These are phyloP conservation scores for Seira musarum DNA, from an alignment of 2,888 invertebrate species.

Conservation along the genomic window DNA sequence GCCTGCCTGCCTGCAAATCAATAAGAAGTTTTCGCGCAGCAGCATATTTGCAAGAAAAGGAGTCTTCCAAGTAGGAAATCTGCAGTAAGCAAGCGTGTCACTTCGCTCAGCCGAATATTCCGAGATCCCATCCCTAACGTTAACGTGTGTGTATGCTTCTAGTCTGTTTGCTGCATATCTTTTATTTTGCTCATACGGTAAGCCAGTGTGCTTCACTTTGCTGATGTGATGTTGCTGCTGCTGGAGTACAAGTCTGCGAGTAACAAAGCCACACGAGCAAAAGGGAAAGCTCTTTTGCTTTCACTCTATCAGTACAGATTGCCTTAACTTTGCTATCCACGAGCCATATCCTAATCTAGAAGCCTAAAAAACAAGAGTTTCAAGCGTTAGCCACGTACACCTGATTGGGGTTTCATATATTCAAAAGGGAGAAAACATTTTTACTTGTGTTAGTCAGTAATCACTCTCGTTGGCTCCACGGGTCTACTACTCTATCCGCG, in stretches of 20 bases:
- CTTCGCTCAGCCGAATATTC: slow-evolving; percentile 54
- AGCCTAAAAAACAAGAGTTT: neutral
- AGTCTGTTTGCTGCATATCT: slow-evolving; percentile 12
- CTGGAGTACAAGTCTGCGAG: neutral
- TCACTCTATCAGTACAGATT: slow-evolving; percentile 32
- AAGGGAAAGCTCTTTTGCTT: slow-evolving; percentile 16
- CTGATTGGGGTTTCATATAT: slow-evolving; percentile 34
- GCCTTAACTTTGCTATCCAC: slow-evolving; percentile 34
- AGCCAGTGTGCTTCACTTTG: neutral
- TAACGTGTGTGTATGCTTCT: slow-evolving; percentile 6
- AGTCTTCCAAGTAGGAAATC: slow-evolving; percentile 61
- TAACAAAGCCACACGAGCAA: slow-evolving; percentile 25
- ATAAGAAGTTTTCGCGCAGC: slow-evolving; percentile 68
- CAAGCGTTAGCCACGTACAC: slow-evolving; percentile 28
- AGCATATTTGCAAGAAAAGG: slow-evolving; percentile 63
- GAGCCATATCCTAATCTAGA: slow-evolving; percentile 40
- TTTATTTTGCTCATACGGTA: slow-evolving; percentile 6
- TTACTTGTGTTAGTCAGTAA: slow-evolving; percentile 41
- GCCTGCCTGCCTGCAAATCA: slow-evolving; percentile 62
- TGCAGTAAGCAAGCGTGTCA: slow-evolving; percentile 69
- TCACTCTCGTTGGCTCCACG: slow-evolving; percentile 44
- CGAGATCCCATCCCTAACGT: slow-evolving; percentile 54
- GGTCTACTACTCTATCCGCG: slow-evolving; percentile 29
- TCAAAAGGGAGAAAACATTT: slow-evolving; percentile 9
- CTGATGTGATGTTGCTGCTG: too few relatives aligned